Conservation (phyloP, 2,797 vertebrate genomes). For the Periophthalmus magnuspinnatus region DNA sequence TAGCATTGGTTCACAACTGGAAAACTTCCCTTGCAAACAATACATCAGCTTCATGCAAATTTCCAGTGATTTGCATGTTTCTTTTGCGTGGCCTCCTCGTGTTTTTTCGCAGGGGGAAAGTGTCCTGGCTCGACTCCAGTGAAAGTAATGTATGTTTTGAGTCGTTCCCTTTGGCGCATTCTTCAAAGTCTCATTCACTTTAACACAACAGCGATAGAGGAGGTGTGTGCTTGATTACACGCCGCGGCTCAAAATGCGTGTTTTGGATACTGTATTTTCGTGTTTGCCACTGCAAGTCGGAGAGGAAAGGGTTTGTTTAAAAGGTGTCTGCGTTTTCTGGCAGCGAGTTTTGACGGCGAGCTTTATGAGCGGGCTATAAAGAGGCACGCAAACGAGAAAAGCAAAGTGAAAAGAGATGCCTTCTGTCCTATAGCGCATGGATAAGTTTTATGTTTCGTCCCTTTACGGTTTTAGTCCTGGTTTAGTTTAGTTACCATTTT, state of each 20-base stretch:
- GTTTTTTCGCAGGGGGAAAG: neutral
- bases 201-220: neutral
- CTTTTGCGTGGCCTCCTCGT: neutral
- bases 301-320: neutral
- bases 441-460: too few relatives aligned
- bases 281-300: too few relatives aligned
- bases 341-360: neutral
- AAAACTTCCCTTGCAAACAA: neutral
- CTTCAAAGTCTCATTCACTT: neutral
- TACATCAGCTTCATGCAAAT: neutral
- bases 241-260: neutral
- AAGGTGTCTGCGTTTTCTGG: neutral
- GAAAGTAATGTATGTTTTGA: constrained; percentile 9
- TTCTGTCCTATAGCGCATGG: neutral
- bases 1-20: neutral
- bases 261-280: neutral
- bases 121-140: neutral
- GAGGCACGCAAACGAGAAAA: neutral
- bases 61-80: too few relatives aligned
- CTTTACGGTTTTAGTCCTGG: too few relatives aligned
- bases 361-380: neutral
- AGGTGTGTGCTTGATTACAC: neutral
- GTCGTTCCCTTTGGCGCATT: neutral
- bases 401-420: neutral
- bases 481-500: too few relatives aligned